Percentiles rank a stretch among this genome's conserved stretches.
These are phyloP conservation scores for Hirudo medicinalis DNA, from an alignment of 1,140 invertebrate species.

Conservation along the genomic window DNA sequence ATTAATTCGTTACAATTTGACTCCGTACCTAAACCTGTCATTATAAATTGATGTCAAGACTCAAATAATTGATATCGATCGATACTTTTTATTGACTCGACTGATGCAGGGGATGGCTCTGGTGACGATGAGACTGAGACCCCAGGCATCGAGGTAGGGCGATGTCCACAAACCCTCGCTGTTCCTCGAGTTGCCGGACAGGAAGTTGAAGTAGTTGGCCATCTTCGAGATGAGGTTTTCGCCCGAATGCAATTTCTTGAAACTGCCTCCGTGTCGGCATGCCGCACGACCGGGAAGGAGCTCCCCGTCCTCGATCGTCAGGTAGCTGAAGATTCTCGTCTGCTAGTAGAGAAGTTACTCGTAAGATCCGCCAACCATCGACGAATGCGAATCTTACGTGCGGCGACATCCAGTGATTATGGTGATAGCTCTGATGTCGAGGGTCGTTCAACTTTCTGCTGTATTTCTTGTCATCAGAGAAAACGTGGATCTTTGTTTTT, in stretches of 20 bases:
- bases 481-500: no score
- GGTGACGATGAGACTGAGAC: constrained; percentile 41
- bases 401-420: no score
- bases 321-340: constrained; percentile 42
- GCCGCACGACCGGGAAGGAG: constrained; percentile 40
- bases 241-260: constrained; percentile 37
- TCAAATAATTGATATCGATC: no score
- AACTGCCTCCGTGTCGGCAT: constrained; percentile 38
- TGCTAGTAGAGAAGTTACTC: constrained; percentile 15
- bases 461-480: no score
- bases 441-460: no score
- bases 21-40: no score
- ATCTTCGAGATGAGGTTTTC: constrained; percentile 44
- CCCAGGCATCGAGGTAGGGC: constrained; percentile 42
- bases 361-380: no score
- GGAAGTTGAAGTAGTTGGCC: constrained; percentile 42
- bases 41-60: no score
- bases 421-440: no score
- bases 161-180: constrained; percentile 41
- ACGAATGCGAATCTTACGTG: no score
- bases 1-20: no score
- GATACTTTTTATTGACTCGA: constrained; percentile 33
- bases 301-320: constrained; percentile 42
- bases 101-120: constrained; percentile 41
- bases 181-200: constrained; percentile 38